Conservation (phyloP, 2,113 vertebrate genomes). For the Lycaon pictus region DNA sequence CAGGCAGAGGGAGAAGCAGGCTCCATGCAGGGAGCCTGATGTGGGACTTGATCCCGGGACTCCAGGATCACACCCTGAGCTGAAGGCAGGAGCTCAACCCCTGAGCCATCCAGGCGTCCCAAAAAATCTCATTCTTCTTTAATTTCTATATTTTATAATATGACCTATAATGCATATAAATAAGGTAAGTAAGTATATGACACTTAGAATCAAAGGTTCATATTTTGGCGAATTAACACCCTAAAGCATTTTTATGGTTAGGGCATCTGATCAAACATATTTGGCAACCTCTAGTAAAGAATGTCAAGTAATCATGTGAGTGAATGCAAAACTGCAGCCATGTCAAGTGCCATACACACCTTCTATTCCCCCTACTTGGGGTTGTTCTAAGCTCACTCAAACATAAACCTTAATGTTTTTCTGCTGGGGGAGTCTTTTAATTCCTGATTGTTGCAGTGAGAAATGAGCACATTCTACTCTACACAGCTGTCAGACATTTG, state of each 20-base stretch:
- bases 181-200: background rate
- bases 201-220: background rate
- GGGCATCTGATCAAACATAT: background rate
- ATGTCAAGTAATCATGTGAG: background rate
- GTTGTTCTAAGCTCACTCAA: background rate
- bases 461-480: background rate
- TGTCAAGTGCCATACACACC: fast-evolving
- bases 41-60: too few species aligned
- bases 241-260: background rate
- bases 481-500: background rate
- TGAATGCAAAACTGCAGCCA: background rate
- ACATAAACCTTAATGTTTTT: background rate
- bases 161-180: background rate
- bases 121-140: background rate
- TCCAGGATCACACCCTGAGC: too few species aligned
- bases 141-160: slow-evolving; percentile 1
- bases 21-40: too few species aligned
- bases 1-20: too few species aligned
- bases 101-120: too few species aligned
- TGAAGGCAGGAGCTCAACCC: too few species aligned
- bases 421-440: background rate
- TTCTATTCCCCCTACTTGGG: background rate
- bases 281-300: background rate
- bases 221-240: background rate
- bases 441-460: background rate